Evolutionary conservation across 2,888 invertebrate species (phyloP), one percentile per base, ranked within the genome.

Genomic region (Scelioninae gen. 2): DNA sequence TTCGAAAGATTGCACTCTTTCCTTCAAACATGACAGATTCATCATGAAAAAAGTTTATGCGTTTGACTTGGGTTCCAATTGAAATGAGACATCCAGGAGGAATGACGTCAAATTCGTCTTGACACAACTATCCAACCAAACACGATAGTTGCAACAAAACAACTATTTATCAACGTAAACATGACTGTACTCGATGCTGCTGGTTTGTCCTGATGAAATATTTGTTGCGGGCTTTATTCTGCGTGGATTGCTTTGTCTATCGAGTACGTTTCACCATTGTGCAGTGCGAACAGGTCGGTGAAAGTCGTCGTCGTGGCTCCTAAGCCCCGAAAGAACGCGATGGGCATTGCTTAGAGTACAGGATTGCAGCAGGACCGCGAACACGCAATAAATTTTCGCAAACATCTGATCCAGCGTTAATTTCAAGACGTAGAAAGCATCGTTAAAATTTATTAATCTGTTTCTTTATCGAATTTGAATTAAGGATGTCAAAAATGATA

Each of bases 211-310:
- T 28, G 31, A 58, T n/a, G 35, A 52, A 43, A 43, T 22, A 43
- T 43, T 64, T 45, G 35, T 45, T 64, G 53, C 35, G 43, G 18
- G 41, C 39, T 46, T 37, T 46, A n/a, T n/a, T n/a, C n/a, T n/a
- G n/a, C 37, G 37, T 10, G 28, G 19, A 15, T 10, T 50, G 43
- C 53, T 68, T 52, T 19, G 37, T 45, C 48, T 61, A 43, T 63
- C 18, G 15, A 22, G 25, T 41, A 58, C 57, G 58, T 58, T 67
- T 67, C 58, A 50, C 67, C 68, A 68, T 60, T 68, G 68, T 60
- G 52, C 67, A 10, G 45, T 46, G 65, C 33, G 67, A 67, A 22
- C 67, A 37, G 52, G 68, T 45, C 52, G 68, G 68, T 68, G 68
- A 68, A 68, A 68, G 68, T 68, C 41, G 28, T 58, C 58, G 55